Evolutionary conservation across 2,888 invertebrate species (phyloP).

Genomic region (Lepidochitona cinerea): DNA sequence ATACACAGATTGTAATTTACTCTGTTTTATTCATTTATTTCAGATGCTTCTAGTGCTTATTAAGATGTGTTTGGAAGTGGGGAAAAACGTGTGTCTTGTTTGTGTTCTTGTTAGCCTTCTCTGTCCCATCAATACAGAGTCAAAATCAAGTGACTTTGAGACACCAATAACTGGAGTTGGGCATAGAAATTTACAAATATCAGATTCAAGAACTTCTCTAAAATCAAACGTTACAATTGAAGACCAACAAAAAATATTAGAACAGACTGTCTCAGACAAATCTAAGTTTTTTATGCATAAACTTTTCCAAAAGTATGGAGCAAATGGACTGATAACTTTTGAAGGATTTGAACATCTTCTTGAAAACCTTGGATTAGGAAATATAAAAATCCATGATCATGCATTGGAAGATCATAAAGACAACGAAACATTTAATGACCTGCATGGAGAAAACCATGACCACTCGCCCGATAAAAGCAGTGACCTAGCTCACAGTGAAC

Average conservation of each 20-base stretch:
- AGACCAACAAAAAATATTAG: not conserved
- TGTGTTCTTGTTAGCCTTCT: not conserved
- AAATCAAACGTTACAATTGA: not conserved
- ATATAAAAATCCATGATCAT: slow-evolving; percentile 64
- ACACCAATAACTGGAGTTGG: no score
- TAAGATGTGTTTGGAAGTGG: not conserved
- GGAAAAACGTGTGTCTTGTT: not conserved
- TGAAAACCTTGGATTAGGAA: slow-evolving; percentile 79
- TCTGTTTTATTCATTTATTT: no score
- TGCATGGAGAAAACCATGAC: not conserved
- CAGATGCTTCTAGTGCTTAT: no score
- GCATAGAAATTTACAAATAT: no score
- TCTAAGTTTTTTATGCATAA: slow-evolving; percentile 61
- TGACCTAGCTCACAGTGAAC: not conserved
- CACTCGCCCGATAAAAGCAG: not conserved
- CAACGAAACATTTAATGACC: slow-evolving; percentile 6
- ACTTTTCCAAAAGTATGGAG: slow-evolving; percentile 79
- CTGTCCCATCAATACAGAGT: no score
- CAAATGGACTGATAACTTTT: slow-evolving; percentile 75
- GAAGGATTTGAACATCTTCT: slow-evolving; percentile 81
- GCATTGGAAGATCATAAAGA: slow-evolving; percentile 74
- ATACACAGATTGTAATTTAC: no score
- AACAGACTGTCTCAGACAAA: not conserved
- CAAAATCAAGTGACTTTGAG: no score
- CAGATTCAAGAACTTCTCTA: no score